Conservation (phyloP, 2,888 invertebrate genomes). For the Latrodectus hesperus region DNA sequence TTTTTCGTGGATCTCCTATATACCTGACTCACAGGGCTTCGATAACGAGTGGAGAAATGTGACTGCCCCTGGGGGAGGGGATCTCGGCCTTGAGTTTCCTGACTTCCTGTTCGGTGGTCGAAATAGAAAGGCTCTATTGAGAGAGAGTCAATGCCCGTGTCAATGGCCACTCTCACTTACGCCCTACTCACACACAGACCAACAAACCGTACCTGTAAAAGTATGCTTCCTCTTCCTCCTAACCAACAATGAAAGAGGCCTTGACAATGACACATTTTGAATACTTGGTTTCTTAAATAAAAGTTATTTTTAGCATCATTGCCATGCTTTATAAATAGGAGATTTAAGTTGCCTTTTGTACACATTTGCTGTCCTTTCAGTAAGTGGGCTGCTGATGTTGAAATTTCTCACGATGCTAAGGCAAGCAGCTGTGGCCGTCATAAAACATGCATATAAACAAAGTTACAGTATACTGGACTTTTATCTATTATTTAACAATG, state of each 20-base stretch:
- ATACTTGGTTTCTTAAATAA: conserved; percentile 17
- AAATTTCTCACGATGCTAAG: too few species aligned
- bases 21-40: background rate
- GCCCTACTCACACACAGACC: conserved; percentile 47
- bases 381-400: too few species aligned
- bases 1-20: background rate
- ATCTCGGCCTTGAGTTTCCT: conserved; percentile 22
- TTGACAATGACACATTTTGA: conserved; percentile 56
- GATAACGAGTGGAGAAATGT: background rate
- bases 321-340: background rate
- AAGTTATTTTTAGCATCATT: conserved; percentile 28
- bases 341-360: background rate
- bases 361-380: too few species aligned
- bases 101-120: conserved; percentile 4
- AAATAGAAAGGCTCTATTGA: conserved; percentile 10
- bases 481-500: too few species aligned
- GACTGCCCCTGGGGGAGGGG: conserved; percentile 20
- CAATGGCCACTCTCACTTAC: conserved; percentile 54
- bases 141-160: conserved; percentile 17
- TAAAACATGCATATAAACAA: too few species aligned
- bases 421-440: too few species aligned
- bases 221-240: conserved; percentile 19
- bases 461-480: too few species aligned
- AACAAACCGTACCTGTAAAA: conserved; percentile 28
- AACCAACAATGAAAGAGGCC: conserved; percentile 24